Evolutionary conservation across 2,113 vertebrate species (phyloP).

Genomic region (Silurus asotus): DNA sequence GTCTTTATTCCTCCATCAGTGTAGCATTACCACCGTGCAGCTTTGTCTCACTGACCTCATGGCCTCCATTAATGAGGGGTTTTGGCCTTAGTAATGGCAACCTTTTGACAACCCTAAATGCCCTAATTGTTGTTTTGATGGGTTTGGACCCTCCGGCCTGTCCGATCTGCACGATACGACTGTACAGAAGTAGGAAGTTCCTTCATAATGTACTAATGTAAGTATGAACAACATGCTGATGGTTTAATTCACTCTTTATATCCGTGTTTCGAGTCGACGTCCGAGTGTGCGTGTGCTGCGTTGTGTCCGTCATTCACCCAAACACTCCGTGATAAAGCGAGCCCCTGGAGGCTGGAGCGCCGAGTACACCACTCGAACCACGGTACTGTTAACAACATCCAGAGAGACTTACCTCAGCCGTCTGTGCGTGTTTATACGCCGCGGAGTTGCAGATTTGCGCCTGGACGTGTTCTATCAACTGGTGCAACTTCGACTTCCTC

Average conservation of each 20-base stretch:
- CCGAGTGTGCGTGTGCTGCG: background rate
- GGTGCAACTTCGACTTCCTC: constrained; percentile 51
- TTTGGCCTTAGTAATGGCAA: background rate
- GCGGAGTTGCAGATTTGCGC: constrained; percentile 7
- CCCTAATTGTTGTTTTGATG: background rate
- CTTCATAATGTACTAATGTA: too few species aligned
- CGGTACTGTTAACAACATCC: background rate
- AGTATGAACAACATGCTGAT: background rate
- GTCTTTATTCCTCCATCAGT: background rate
- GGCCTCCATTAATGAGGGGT: background rate
- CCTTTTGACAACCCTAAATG: background rate
- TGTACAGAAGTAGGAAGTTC: background rate
- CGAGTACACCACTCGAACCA: background rate
- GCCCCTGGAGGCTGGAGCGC: background rate
- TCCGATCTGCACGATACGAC: constrained; percentile 1
- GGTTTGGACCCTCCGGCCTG: background rate
- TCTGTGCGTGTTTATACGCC: constrained; percentile 13
- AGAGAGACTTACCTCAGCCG: constrained; percentile 39
- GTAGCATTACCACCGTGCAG: background rate
- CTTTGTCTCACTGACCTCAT: background rate
- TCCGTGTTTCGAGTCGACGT: background rate
- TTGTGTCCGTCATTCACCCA: background rate
- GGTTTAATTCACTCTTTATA: background rate
- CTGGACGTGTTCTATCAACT: constrained; percentile 31
- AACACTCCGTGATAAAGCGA: constrained; percentile 6